A percentile compares a stretch with the other conserved stretches of the same genome.
Conservation (phyloP, 2,888 invertebrate genomes). For the Melieria omissa region DNA sequence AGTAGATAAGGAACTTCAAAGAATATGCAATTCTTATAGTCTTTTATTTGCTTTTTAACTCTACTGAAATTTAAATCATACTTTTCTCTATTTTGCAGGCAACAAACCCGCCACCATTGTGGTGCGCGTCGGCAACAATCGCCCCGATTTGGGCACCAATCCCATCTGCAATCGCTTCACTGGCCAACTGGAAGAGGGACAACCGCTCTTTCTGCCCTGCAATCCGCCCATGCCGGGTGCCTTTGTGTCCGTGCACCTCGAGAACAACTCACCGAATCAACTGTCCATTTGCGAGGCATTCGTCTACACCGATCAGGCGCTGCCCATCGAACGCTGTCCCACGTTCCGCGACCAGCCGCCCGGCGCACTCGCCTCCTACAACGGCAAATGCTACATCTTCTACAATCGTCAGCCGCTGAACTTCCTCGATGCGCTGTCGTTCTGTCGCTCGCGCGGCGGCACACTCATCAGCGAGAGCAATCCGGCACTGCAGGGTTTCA, state of each 20-base stretch:
- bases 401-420: slow-evolving; percentile 86
- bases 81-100: slow-evolving; percentile 67
- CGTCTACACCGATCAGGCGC: slow-evolving; percentile 91
- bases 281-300: slow-evolving; percentile 93
- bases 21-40: too few relatives aligned
- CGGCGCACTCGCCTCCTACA: slow-evolving; percentile 92
- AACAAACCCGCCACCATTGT: slow-evolving; percentile 85
- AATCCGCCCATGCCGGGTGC: slow-evolving; percentile 96
- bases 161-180: slow-evolving; percentile 92
- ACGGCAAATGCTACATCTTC: slow-evolving; percentile 95
- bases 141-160: slow-evolving; percentile 91
- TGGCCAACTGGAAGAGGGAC: slow-evolving; percentile 87
- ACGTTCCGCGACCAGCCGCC: slow-evolving; percentile 93
- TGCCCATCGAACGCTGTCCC: slow-evolving; percentile 92
- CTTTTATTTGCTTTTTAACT: too few relatives aligned
- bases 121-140: slow-evolving; percentile 91
- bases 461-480: slow-evolving; percentile 92
- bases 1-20: too few relatives aligned
- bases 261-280: slow-evolving; percentile 78
- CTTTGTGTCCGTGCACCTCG: slow-evolving; percentile 91
- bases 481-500: slow-evolving; percentile 92
- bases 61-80: too few relatives aligned
- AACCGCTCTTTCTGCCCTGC: slow-evolving; percentile 90
- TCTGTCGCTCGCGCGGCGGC: slow-evolving; percentile 85
- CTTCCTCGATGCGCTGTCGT: slow-evolving; percentile 82